Percentiles rank a stretch among this genome's conserved stretches.
Evolutionary conservation across 2,113 vertebrate genomes (phyloP).

Genomic region (Coregonus clupeaformis): DNA sequence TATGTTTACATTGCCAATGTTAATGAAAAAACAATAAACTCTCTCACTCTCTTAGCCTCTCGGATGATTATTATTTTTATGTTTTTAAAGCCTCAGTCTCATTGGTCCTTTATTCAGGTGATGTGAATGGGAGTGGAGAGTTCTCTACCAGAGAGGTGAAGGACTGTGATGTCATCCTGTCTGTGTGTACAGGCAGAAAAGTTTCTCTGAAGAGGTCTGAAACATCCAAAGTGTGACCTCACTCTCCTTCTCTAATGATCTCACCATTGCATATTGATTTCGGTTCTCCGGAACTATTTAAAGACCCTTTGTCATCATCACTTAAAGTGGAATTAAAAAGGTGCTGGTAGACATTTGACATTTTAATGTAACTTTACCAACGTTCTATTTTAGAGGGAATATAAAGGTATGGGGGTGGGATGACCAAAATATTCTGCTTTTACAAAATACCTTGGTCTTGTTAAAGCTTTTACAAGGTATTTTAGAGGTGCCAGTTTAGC

Average conservation of each 20-base stretch:
- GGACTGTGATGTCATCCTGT: slow-evolving; percentile 7
- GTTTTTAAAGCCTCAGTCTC: slow-evolving; percentile 37
- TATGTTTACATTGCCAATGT: too few relatives aligned
- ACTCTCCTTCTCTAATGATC: slow-evolving; percentile 31
- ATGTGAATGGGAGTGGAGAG: not conserved
- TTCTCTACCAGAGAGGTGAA: slow-evolving; percentile 25
- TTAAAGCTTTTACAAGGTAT: too few relatives aligned
- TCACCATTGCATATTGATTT: slow-evolving; percentile 12
- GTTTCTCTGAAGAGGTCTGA: slow-evolving; percentile 23
- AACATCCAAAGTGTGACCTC: slow-evolving; percentile 8
- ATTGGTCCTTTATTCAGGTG: slow-evolving; percentile 49
- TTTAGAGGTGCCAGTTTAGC: too few relatives aligned
- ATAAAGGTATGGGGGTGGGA: too few relatives aligned
- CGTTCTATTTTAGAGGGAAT: too few relatives aligned
- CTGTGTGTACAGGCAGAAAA: slow-evolving; percentile 10
- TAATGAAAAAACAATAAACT: too few relatives aligned
- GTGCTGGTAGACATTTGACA: too few relatives aligned
- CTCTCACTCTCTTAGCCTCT: slow-evolving; percentile 1
- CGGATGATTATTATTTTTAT: slow-evolving; percentile 12
- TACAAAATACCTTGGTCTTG: too few relatives aligned
- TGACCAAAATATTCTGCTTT: too few relatives aligned
- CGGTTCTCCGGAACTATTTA: too few relatives aligned
- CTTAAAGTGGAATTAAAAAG: too few relatives aligned
- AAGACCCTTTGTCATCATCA: not conserved
- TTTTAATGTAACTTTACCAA: too few relatives aligned